Base-by-base conservation (phyloP, 2,113 vertebrate genomes). In the Raja brachyura region DNA sequence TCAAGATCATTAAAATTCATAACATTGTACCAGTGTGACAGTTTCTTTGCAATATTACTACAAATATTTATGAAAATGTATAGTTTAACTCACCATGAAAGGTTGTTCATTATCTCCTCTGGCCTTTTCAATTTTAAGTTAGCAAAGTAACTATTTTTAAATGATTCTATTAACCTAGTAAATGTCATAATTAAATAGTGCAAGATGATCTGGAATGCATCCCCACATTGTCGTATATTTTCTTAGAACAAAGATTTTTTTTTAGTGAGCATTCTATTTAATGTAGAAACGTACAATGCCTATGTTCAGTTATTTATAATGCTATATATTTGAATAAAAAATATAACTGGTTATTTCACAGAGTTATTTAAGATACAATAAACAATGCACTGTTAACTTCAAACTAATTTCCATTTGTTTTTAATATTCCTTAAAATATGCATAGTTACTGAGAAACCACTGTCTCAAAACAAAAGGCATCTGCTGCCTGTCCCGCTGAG, bases 361-460 rank as follows among this genome's bases (percentile, higher is more conserved):
- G 90, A 92, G 39, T 92, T 92, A 92, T 70, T 73, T 92, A 92
- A 92, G 39, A 54, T 70, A 73, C 73, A 92, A 92, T 92, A 92
- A 92, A 92, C 39, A 39, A 88, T 73, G 68, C 90, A 92, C 90
- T 92, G 68, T 68, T 92, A 10, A 54, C 10, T 92, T 92, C 31
- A 73, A 33, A 70, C n/a, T 92, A 10, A 33, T 73, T 92, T 48
- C 31, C 8, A 92, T 70, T 92, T 92, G 31, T 70, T 6, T 68
- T 90, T 90, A 90, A 90, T 68, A 25, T 90, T 90, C 59, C 2
- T 90, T 33, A 48, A 90, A 14, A 90, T 70, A 31, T 39, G 16
- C 31, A 48, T 31, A 66, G n/a, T 66, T 25, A 63, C 28, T 16
- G 22, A 48, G 39, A 48, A 33, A 33, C 18, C 28, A 61, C 61